Evolutionary conservation across 2,113 vertebrate genomes (phyloP).

Genomic region (Athene noctua): DNA sequence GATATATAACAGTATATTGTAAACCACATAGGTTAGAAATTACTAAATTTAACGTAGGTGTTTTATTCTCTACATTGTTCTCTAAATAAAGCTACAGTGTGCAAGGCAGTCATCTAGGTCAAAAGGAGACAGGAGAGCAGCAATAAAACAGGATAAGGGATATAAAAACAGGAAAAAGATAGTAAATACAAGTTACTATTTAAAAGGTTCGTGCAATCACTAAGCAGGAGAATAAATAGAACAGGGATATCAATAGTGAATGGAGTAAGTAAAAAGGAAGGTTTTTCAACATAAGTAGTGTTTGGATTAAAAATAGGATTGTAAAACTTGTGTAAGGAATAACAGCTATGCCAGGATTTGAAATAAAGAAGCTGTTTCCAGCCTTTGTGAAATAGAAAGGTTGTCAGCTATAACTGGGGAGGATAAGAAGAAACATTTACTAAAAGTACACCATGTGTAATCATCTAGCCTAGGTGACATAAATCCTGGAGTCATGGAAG

Average conservation of each 20-base stretch:
- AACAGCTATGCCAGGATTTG: not conserved
- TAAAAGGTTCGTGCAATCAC: not conserved
- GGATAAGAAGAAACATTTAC: not conserved
- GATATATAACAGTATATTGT: not conserved
- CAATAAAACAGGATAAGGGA: not conserved
- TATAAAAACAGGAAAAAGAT: not conserved
- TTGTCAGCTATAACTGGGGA: not conserved
- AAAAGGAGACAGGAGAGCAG: not conserved
- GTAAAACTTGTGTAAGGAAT: not conserved
- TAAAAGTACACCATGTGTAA: not conserved
- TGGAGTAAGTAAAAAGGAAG: not conserved
- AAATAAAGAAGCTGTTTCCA: not conserved
- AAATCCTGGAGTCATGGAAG: not conserved
- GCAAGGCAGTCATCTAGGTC: not conserved
- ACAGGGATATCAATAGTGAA: not conserved
- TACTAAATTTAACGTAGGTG: not conserved
- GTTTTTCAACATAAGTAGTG: not conserved
- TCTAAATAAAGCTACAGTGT: not conserved
- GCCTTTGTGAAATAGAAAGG: not conserved
- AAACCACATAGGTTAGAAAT: not conserved
- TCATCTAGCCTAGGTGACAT: not conserved
- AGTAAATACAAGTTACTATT: conserved; percentile 16
- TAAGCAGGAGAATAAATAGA: not conserved
- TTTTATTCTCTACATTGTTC: not conserved
- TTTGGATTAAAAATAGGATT: not conserved